phyloP scores from a whole-genome alignment of 2,113 vertebrate species.

The Stictonetta naevosa region DNA sequence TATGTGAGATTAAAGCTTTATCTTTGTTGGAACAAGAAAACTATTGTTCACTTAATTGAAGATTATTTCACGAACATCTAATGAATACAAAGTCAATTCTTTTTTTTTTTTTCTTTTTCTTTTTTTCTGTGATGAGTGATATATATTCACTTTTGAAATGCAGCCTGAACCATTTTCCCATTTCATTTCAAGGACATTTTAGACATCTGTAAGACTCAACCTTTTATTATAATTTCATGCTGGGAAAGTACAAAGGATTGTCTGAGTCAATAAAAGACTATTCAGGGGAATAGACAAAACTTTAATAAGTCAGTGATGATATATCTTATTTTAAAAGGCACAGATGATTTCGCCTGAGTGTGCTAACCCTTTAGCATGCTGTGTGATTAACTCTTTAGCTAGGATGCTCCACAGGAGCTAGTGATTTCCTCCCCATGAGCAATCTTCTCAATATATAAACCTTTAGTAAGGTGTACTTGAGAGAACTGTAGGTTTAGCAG shows the following conservation, averaged over 20 bases:
- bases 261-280: conserved; percentile 61
- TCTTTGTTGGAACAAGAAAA: conserved; percentile 33
- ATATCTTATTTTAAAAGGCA: conserved; percentile 54
- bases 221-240: conserved; percentile 70
- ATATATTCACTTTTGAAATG: conserved; percentile 49
- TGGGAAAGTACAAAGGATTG: conserved; percentile 53
- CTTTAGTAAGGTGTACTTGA: not conserved
- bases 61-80: conserved; percentile 63
- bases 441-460: not conserved
- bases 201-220: conserved; percentile 38
- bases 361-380: not conserved
- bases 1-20: conserved; percentile 49
- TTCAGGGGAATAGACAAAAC: conserved; percentile 49
- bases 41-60: conserved; percentile 61
- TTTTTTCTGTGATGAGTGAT: conserved; percentile 55
- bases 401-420: not conserved
- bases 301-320: conserved; percentile 44
- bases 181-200: conserved; percentile 72
- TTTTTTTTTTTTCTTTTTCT: conserved; percentile 66
- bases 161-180: conserved; percentile 4
- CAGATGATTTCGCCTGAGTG: not conserved
- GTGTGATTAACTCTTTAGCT: not conserved
- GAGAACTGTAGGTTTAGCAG: not conserved
- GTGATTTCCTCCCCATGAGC: not conserved
- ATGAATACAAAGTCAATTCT: conserved; percentile 64